A percentile compares a stretch with the other conserved stretches of the same genome.
These are phyloP conservation scores for Anadara kagoshimensis DNA, from an alignment of 1,140 invertebrate genomes.

Conservation along the genomic window DNA sequence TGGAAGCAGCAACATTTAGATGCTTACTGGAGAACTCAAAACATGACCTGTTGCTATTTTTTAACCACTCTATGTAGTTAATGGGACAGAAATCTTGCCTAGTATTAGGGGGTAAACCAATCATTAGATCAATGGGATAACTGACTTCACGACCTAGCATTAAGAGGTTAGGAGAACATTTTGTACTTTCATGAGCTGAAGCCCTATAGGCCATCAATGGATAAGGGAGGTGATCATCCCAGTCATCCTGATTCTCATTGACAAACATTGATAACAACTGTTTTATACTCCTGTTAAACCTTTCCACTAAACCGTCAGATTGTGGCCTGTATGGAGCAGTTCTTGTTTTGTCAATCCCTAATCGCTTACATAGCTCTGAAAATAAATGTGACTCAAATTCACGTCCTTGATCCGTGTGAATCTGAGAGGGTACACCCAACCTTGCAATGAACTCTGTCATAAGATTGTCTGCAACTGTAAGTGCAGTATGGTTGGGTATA, in stretches of 20 bases:
- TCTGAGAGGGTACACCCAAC: constrained; percentile 29
- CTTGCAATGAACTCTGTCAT: constrained; percentile 32
- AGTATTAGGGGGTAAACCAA: constrained; percentile 3
- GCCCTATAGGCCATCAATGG: constrained; percentile 48
- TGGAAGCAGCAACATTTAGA: constrained; percentile 3
- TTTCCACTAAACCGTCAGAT: constrained; percentile 60
- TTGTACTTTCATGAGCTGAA: constrained; percentile 43
- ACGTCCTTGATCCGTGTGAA: constrained; percentile 34
- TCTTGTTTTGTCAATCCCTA: constrained; percentile 33
- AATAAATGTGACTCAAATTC: constrained; percentile 38
- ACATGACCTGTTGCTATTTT: constrained; percentile 3
- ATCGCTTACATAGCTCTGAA: not conserved
- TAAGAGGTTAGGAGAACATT: constrained; percentile 43
- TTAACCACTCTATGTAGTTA: constrained; percentile 20
- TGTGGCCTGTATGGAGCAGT: constrained; percentile 64
- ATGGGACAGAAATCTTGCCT: not conserved
- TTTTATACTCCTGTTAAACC: constrained; percentile 57
- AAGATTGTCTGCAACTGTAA: constrained; percentile 32
- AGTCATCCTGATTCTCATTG: constrained; percentile 39
- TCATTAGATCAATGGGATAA: constrained; percentile 37
- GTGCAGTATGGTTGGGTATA: constrained; percentile 41
- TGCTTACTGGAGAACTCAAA: constrained; percentile 10
- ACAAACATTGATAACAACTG: constrained; percentile 52
- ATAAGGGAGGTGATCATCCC: constrained; percentile 47
- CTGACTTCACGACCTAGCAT: constrained; percentile 44